These are phyloP conservation scores for Ypsolopha sequella DNA, from an alignment of 2,888 invertebrate species.

Conservation along the genomic window DNA sequence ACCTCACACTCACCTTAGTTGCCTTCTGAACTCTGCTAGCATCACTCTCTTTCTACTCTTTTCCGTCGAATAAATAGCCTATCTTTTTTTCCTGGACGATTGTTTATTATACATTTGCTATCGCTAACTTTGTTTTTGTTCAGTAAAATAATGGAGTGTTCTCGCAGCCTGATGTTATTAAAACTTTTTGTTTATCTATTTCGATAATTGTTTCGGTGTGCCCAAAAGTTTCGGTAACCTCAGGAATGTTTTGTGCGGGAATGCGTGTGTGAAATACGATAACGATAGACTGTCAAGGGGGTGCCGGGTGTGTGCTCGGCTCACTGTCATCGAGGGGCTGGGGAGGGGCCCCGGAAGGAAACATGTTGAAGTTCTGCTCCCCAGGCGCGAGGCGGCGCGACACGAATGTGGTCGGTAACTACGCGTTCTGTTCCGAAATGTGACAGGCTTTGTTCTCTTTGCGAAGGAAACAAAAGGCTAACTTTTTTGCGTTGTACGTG, in stretches of 20 bases:
- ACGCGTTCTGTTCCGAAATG: slow-evolving; percentile 6
- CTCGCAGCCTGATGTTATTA: too few relatives aligned
- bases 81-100: too few relatives aligned
- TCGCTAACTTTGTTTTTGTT: too few relatives aligned
- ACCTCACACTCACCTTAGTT: slow-evolving; percentile 28
- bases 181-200: slow-evolving; percentile 14
- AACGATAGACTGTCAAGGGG: not conserved
- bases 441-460: not conserved
- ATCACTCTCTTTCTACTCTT: slow-evolving; percentile 8
- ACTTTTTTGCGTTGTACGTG: too few relatives aligned
- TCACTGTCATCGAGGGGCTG: not conserved
- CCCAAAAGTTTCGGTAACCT: not conserved
- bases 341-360: slow-evolving; percentile 28
- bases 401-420: slow-evolving; percentile 55
- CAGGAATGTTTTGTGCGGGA: not conserved
- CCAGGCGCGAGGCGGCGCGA: slow-evolving; percentile 67
- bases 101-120: too few relatives aligned
- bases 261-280: not conserved
- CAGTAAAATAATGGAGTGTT: too few relatives aligned
- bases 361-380: slow-evolving; percentile 74
- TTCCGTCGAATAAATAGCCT: too few relatives aligned
- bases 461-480: too few relatives aligned
- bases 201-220: not conserved
- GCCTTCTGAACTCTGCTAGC: slow-evolving; percentile 45
- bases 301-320: not conserved